Base-by-base conservation (phyloP, 2,797 vertebrate species). In the Artibeus jamaicensis region DNA sequence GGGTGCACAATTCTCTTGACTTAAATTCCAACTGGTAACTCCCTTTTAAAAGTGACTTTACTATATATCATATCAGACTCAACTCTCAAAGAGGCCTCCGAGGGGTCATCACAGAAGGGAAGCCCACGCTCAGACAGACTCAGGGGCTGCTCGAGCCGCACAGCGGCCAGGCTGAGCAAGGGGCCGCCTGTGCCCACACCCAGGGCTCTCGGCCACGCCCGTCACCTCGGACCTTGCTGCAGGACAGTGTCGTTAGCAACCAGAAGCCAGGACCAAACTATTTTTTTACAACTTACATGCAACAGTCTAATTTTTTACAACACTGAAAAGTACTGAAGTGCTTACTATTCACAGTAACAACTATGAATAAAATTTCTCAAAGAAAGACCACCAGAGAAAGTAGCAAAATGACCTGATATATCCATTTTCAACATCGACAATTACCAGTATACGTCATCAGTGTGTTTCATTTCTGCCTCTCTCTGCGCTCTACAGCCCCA, bases 41-140 rank as follows among this genome's bases (percentile, higher is more conserved):
- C 86, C 26, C 44, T 93, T 93, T 96, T 79, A 57, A 89, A 89
- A 92, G 5, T 77, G 34, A 65, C 83, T 91, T 91, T 55, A 74
- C 50, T 34, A 48, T 18, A 21, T 24, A 62, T 39, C 29, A 81
- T 34, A 55, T n/a, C 14, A 78, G 83, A 79, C 74, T 89, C 82
- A 42, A 91, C 53, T 77, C 32, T 95, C 65, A 84, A 81, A 70
- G 83, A 8, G 88, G 62, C n/a, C 12, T 62, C n/a, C 44, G 32
- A 87, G 26, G 39, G 59, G 57, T 93, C 18, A 71, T 15, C 71
- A 84, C 18, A 76, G 34, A 84, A 82, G 50, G 24, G 37, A 76
- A 37, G 77, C 1, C 50, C 73, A 83, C 9, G 26, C 46, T 53
- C 55, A 90, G 42, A 82, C 4, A 62, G 55, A 6, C 50, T 34